Percentiles rank a stretch among this genome's conserved stretches.
Conservation (phyloP, 2,113 vertebrate genomes). For the Prunella himalayana region DNA sequence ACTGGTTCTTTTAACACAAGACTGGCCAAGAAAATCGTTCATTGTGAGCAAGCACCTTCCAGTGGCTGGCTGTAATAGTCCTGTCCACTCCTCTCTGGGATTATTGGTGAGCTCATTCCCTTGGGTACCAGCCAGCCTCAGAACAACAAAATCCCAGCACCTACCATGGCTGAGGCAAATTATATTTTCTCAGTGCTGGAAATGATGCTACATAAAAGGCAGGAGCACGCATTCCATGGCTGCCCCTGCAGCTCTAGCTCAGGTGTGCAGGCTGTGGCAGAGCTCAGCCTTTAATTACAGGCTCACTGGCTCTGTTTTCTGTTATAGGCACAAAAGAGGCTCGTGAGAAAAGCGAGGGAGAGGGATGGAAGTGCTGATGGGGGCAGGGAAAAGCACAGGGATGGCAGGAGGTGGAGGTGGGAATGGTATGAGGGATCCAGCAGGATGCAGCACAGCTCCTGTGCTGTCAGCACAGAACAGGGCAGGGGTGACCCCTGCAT, state of each 20-base stretch:
- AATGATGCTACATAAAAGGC: slow-evolving; percentile 9
- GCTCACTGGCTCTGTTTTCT: slow-evolving; percentile 30
- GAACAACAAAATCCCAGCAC: not conserved
- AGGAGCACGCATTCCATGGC: not conserved
- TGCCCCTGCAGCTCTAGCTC: not conserved
- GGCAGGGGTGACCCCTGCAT: not conserved
- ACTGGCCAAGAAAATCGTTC: not conserved
- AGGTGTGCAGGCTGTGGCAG: not conserved
- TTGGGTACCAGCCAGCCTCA: not conserved
- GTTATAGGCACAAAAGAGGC: not conserved
- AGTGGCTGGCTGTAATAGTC: not conserved
- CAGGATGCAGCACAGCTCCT: not conserved
- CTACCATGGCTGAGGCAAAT: not conserved
- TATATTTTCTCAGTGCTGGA: not conserved
- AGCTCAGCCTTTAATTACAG: slow-evolving; percentile 48
- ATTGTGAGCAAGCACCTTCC: not conserved
- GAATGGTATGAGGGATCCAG: not conserved
- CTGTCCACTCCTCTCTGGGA: not conserved
- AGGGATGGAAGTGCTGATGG: not conserved
- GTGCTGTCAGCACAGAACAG: fast-evolving
- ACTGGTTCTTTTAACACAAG: not conserved
- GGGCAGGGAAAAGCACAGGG: not conserved
- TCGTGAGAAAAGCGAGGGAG: not conserved
- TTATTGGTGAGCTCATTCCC: not conserved
- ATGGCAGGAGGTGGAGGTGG: not conserved